These are phyloP conservation scores for Echinarachnius parma DNA, from an alignment of 53 echinoderm and acorn worm species.

Conservation along the genomic window DNA sequence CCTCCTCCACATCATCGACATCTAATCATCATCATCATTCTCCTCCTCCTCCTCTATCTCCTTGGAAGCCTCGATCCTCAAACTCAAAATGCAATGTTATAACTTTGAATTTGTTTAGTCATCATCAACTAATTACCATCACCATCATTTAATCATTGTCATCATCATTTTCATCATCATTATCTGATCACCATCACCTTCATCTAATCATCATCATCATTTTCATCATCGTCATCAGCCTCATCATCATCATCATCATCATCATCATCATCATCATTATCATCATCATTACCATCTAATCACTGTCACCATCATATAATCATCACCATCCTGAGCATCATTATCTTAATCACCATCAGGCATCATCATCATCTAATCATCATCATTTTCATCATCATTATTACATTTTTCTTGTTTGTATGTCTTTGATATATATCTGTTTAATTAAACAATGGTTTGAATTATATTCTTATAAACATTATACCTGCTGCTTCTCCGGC, in stretches of 20 bases:
- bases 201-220: neutral
- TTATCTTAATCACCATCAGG: slow-evolving; percentile 3
- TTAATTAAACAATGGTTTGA: too few species aligned
- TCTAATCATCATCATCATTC: neutral
- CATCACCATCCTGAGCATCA: neutral
- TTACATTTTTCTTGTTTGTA: neutral
- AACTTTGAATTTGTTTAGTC: too few species aligned
- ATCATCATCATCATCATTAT: neutral
- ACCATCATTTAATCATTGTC: too few species aligned
- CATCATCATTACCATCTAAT: slow-evolving; percentile 1
- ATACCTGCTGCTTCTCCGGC: slow-evolving; percentile 3
- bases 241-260: slow-evolving; percentile 15
- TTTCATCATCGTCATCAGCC: neutral
- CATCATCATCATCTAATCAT: neutral
- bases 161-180: too few species aligned
- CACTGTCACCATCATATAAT: too few species aligned
- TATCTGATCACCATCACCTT: neutral
- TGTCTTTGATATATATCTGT: too few species aligned
- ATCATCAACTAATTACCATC: too few species aligned
- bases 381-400: neutral
- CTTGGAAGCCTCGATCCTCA: too few species aligned
- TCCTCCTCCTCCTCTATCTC: neutral
- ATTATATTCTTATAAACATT: too few species aligned
- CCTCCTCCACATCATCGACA: neutral
- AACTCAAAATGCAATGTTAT: too few species aligned